phyloP scores from a whole-genome alignment of 1,140 invertebrate genomes.

The Drosophila lini region DNA sequence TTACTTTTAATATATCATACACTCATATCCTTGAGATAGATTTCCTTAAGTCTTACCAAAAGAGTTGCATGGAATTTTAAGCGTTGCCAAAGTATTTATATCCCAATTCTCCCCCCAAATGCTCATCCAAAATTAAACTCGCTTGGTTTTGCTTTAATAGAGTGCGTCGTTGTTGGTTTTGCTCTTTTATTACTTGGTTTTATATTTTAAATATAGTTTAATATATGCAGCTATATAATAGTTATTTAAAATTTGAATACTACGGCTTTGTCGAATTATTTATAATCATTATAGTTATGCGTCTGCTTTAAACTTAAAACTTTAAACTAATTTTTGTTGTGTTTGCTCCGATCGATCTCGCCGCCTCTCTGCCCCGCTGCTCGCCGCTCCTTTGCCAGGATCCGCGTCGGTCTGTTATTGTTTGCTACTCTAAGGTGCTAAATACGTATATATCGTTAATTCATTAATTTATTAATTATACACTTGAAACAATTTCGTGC shows the following conservation, averaged over 20 bases:
- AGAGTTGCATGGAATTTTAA: no score
- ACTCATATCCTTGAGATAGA: no score
- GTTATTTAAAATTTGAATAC: constrained; percentile 82
- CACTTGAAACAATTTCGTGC: constrained; percentile 68
- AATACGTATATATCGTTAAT: constrained; percentile 60
- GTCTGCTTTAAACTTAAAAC: constrained; percentile 66
- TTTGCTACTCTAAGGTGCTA: constrained; percentile 76
- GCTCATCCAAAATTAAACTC: not conserved
- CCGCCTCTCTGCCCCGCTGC: not conserved
- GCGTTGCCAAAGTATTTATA: no score
- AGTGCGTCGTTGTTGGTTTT: constrained; percentile 66
- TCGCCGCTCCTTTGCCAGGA: constrained; percentile 5
- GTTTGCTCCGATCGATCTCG: constrained; percentile 41
- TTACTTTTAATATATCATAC: no score
- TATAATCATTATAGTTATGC: constrained; percentile 46
- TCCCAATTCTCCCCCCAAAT: no score
- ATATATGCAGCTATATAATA: constrained; percentile 80
- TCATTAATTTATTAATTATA: constrained; percentile 63
- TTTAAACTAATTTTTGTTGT: constrained; percentile 74
- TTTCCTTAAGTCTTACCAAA: no score
- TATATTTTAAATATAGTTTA: constrained; percentile 80
- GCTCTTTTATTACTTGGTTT: constrained; percentile 67
- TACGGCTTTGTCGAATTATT: constrained; percentile 64
- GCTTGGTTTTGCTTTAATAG: constrained; percentile 42
- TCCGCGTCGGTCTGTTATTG: constrained; percentile 29